Evolutionary conservation across 2,113 vertebrate species (phyloP), one percentile per base, ranked within the genome.

Genomic region (Rhagologus leucostigma): DNA sequence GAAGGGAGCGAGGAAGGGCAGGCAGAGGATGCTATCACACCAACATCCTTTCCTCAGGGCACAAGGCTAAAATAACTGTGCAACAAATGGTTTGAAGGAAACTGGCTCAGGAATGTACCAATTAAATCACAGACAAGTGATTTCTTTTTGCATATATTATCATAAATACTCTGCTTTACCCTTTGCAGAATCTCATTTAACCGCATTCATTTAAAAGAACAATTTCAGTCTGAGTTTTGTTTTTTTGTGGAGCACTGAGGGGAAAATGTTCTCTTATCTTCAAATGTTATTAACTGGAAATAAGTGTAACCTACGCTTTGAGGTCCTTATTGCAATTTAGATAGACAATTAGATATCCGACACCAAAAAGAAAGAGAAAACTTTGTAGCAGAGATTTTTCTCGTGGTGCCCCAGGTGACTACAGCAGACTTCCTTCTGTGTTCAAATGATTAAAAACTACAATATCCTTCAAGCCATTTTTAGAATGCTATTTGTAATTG

Each of bases 251-350:
- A 62, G 13, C 50, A 74, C 52, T 49, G 46, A 65, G 37, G 39
- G 27, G 68, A 62, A 92, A 91, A n/a, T 20, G 47, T 73, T 93
- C 60, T 44, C 60, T 94, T 93, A 85, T 92, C 76, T 93, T 91
- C 71, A 89, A 88, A 94, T 53, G 29, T 68, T 81, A 93, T 95
- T 96, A 95, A 76, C 75, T 91, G 74, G 91, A 87, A 97, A 91
- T 79, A 90, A 85, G 76, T 79, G 52, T 94, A 94, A 92, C 60
- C 80, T 90, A 49, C 2, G 5, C 56, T 96, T 93, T 93, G 60
- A 97, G 80, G 44, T 89, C 79, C 92, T 96, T 94, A 65, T 80
- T 96, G 92, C 65, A 89, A 96, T 97, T 97, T 96, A 97, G 91
- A 97, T 94, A 92, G 88, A 90, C 81, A 95, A 93, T 97, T 95